Conservation (phyloP, 2,113 vertebrate species). For the Myotis lucifugus region DNA sequence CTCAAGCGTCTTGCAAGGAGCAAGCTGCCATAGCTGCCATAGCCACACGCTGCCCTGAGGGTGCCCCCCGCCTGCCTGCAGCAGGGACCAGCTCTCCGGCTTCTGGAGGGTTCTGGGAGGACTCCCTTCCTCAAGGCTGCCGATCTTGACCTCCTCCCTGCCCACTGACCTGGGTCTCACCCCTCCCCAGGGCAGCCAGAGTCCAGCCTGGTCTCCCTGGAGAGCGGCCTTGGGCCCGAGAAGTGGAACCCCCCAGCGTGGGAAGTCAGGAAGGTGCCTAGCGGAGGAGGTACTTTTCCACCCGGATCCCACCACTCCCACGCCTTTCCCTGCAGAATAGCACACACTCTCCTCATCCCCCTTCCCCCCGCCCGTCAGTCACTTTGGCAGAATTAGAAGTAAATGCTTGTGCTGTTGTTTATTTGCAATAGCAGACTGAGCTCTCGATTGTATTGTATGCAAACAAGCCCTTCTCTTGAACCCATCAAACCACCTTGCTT, state of each 20-base stretch:
- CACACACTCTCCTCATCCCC: background rate
- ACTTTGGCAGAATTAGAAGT: background rate
- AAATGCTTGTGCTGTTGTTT: too few relatives aligned
- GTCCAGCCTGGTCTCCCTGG: background rate
- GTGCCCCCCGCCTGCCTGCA: too few relatives aligned
- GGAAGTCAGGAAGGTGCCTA: background rate
- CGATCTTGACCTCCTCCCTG: background rate
- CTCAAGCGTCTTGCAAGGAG: background rate
- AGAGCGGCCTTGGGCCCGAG: background rate
- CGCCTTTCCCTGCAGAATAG: fast-evolving
- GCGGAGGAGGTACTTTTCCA: fast-evolving
- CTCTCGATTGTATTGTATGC: background rate
- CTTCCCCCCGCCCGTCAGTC: fast-evolving
- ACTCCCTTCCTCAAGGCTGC: background rate
- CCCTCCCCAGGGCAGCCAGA: background rate
- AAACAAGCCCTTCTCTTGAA: background rate
- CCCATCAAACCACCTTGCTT: background rate
- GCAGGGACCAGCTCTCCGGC: background rate
- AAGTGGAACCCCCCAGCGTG: fast-evolving
- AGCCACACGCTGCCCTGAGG: fast-evolving
- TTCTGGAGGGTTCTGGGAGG: background rate
- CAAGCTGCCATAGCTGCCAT: background rate
- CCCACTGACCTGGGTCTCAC: background rate
- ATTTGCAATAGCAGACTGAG: background rate
- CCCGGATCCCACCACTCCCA: too few relatives aligned